These are phyloP conservation scores for Plectropomus leopardus DNA, from an alignment of 2,113 vertebrate species.

Conservation along the genomic window DNA sequence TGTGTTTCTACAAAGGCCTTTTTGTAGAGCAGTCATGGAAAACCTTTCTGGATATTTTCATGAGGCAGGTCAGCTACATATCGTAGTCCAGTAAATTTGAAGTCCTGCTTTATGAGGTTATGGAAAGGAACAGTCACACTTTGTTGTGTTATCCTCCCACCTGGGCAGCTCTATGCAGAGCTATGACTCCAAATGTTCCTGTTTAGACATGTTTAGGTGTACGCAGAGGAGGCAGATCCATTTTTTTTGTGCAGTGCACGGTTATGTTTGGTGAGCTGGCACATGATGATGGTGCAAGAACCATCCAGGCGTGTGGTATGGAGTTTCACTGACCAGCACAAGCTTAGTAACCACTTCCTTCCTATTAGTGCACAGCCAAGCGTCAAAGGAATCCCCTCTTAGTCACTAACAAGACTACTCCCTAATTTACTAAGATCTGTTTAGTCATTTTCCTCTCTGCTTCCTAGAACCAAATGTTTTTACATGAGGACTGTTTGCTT, in stretches of 20 bases:
- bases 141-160: conserved; percentile 13
- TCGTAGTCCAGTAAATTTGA: conserved; percentile 8
- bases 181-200: conserved; percentile 54
- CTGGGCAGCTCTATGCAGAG: conserved; percentile 7
- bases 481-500: conserved; percentile 20
- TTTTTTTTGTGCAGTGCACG: background rate
- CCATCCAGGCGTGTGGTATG: background rate
- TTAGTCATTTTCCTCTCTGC: conserved; percentile 30
- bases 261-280: background rate
- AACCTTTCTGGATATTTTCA: conserved; percentile 20
- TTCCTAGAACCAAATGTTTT: conserved; percentile 9
- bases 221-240: background rate
- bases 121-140: conserved; percentile 42
- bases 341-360: conserved; percentile 23
- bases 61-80: conserved; percentile 5
- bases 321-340: conserved; percentile 33
- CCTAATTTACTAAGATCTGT: conserved; percentile 8
- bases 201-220: conserved; percentile 51
- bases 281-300: conserved; percentile 15
- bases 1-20: background rate
- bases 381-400: conserved; percentile 26
- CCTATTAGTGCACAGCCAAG: background rate
- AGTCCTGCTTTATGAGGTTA: conserved; percentile 19
- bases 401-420: conserved; percentile 33
- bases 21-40: conserved; percentile 15